Evolutionary conservation across 2,888 invertebrate species (phyloP).

Genomic region (Drosophila affinis): DNA sequence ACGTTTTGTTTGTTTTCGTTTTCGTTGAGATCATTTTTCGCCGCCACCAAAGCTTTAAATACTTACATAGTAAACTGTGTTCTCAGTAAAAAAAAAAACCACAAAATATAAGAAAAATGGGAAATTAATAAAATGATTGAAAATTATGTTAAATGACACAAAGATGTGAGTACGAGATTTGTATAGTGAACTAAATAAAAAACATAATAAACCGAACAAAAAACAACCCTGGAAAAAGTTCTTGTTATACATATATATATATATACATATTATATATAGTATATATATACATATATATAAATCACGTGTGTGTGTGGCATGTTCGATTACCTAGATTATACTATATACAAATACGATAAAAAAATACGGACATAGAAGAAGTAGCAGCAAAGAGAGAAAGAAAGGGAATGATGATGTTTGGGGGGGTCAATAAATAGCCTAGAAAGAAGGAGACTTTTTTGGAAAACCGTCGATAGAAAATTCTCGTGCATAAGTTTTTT

Average conservation of each 20-base stretch:
- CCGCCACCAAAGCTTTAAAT: constrained; percentile 79
- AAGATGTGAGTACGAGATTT: constrained; percentile 52
- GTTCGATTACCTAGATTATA: constrained; percentile 42
- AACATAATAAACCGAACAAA: constrained; percentile 53
- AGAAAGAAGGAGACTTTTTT: constrained; percentile 53
- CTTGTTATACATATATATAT: constrained; percentile 67
- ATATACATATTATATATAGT: constrained; percentile 35
- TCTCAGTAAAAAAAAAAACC: constrained; percentile 61
- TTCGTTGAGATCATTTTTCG: constrained; percentile 51
- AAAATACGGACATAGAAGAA: constrained; percentile 2
- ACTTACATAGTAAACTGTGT: constrained; percentile 74
- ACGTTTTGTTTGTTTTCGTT: constrained; percentile 13
- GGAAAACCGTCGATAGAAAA: constrained; percentile 71
- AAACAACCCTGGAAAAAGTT: constrained; percentile 51
- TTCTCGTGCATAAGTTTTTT: constrained; percentile 71
- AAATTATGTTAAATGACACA: constrained; percentile 44
- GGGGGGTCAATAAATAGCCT: constrained; percentile 42
- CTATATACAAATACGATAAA: constrained; percentile 48
- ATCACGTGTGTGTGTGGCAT: constrained; percentile 52
- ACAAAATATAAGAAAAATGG: constrained; percentile 1
- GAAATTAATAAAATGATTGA: constrained; percentile 45
- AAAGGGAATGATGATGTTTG: background rate
- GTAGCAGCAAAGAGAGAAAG: constrained; percentile 11
- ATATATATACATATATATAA: constrained; percentile 40
- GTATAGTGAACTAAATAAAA: constrained; percentile 69